A percentile compares a stretch with the other conserved stretches of the same genome.
Conservation (phyloP, 2,888 invertebrate species). For the Napeogenes inachia region DNA sequence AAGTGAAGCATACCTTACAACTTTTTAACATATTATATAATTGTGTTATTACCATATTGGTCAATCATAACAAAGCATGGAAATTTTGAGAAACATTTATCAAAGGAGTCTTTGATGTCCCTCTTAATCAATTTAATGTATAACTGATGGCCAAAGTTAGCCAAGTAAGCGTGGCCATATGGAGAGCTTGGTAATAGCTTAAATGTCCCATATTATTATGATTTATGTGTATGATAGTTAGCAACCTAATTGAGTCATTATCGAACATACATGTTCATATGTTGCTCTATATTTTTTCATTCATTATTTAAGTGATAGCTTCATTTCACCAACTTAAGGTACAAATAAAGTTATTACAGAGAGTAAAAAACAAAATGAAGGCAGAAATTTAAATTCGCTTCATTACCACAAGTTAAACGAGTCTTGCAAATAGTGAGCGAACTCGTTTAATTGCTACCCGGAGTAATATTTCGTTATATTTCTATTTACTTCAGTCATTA, state of each 20-base stretch:
- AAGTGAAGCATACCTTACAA: no score
- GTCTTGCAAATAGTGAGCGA: constrained; percentile 23
- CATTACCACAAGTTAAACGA: constrained; percentile 27
- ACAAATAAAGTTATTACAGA: background rate
- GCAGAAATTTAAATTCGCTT: constrained; percentile 28
- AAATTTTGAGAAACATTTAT: constrained; percentile 28
- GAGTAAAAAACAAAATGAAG: constrained; percentile 20
- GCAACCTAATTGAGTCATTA: constrained; percentile 2
- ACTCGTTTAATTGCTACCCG: constrained; percentile 22
- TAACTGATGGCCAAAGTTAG: constrained; percentile 25
- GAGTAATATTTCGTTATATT: constrained; percentile 10
- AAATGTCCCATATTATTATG: background rate
- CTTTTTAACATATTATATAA: no score
- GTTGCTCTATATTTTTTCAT: background rate
- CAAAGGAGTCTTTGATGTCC: constrained; percentile 36
- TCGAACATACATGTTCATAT: background rate
- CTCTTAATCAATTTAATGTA: constrained; percentile 35
- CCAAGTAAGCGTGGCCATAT: constrained; percentile 12
- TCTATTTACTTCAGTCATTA: background rate
- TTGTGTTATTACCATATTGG: no score
- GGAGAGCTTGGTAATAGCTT: constrained; percentile 12
- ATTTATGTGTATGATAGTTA: background rate
- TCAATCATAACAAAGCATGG: no score
- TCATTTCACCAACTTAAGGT: no score
- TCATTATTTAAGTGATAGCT: no score